Percentiles rank a stretch among this genome's conserved stretches.
These are phyloP conservation scores for Drymonia ruficornis DNA, from an alignment of 2,888 invertebrate genomes.

Conservation along the genomic window DNA sequence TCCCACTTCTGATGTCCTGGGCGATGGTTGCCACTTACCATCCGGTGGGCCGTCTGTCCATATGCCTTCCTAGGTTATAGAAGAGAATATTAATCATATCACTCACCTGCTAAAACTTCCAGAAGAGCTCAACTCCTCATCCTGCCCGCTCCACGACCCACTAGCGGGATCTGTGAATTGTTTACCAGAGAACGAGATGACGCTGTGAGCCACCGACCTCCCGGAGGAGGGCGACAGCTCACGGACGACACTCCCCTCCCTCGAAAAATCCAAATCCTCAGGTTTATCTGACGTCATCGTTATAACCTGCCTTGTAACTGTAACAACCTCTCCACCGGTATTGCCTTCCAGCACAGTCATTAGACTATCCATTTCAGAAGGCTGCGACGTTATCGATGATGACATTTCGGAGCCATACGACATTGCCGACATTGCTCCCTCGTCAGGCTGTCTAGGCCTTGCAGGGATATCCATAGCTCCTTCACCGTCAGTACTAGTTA, in stretches of 20 bases:
- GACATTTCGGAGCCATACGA: conserved; percentile 82
- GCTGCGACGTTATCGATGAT: conserved; percentile 79
- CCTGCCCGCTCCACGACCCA: conserved; percentile 83
- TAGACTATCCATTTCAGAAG: conserved; percentile 79
- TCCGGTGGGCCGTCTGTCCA: too few relatives aligned
- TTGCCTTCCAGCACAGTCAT: conserved; percentile 77
- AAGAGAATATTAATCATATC: neutral
- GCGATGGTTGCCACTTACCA: too few relatives aligned
- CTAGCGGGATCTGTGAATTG: conserved; percentile 84
- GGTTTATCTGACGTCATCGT: conserved; percentile 68
- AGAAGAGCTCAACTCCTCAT: conserved; percentile 81
- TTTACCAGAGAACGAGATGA: conserved; percentile 77
- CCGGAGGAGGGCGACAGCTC: conserved; percentile 82
- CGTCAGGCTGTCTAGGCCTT: conserved; percentile 64
- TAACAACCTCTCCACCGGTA: conserved; percentile 77
- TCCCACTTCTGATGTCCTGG: too few relatives aligned
- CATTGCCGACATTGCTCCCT: conserved; percentile 71
- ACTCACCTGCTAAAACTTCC: conserved; percentile 80
- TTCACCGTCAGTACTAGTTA: conserved; percentile 69
- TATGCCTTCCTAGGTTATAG: neutral
- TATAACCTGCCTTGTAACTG: conserved; percentile 67
- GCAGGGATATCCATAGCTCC: conserved; percentile 78
- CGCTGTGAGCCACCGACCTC: conserved; percentile 78
- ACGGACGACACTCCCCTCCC: conserved; percentile 72
- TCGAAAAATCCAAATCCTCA: conserved; percentile 74